Conservation (phyloP, 2,888 invertebrate species). For the Cotesia congregata region DNA sequence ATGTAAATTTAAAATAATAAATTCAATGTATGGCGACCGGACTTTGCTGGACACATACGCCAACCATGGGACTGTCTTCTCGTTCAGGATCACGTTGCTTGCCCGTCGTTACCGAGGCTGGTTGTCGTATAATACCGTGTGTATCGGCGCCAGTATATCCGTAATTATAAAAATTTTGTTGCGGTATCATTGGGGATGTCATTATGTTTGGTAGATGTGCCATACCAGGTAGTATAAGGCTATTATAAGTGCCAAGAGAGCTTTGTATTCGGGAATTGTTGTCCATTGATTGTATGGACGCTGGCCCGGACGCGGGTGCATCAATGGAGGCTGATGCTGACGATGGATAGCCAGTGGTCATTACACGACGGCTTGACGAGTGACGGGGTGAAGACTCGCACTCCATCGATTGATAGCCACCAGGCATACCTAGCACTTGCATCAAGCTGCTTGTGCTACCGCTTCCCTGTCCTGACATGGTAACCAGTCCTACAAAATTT, state of each 20-base stretch:
- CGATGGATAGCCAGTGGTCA: constrained; percentile 59
- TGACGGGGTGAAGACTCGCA: constrained; percentile 79
- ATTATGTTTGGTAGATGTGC: constrained; percentile 68
- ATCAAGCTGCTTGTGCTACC: constrained; percentile 62
- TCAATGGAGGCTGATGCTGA: constrained; percentile 44
- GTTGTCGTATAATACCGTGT: constrained; percentile 63
- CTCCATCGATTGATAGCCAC: constrained; percentile 79
- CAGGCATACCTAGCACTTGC: constrained; percentile 65
- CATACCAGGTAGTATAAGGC: constrained; percentile 70
- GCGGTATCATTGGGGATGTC: constrained; percentile 64
- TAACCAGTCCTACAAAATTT: constrained; percentile 67
- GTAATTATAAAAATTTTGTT: constrained; percentile 67
- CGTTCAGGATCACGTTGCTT: constrained; percentile 71
- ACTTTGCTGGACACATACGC: constrained; percentile 91
- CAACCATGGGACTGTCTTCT: constrained; percentile 87
- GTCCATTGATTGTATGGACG: constrained; percentile 65
- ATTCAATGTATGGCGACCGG: constrained; percentile 90
- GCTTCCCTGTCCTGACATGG: constrained; percentile 69
- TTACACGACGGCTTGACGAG: constrained; percentile 61
- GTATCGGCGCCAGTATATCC: constrained; percentile 65
- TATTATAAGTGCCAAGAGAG: constrained; percentile 70
- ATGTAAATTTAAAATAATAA: constrained; percentile 21
- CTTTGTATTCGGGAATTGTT: constrained; percentile 69
- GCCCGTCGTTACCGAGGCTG: constrained; percentile 60
- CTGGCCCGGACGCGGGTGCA: constrained; percentile 56